A percentile compares a stretch with the other conserved stretches of the same genome.
Evolutionary conservation across 2,797 vertebrate genomes (phyloP).

Genomic region (Malurus splendens): DNA sequence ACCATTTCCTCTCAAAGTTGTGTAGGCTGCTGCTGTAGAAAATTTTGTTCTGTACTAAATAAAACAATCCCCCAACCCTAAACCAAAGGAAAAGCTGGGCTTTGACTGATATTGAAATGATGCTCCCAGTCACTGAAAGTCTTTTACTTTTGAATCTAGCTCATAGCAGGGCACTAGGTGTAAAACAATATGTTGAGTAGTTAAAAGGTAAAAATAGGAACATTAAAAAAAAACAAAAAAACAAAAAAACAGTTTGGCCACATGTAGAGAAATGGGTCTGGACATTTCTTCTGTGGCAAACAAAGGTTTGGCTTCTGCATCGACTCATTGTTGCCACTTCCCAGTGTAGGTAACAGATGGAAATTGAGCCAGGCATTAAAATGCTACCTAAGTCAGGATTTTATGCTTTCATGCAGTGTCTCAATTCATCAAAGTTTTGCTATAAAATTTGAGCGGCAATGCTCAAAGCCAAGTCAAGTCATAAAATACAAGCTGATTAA

Average conservation of each 20-base stretch:
- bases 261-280: not conserved
- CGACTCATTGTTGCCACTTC: not conserved
- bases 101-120: not conserved
- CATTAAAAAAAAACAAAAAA: not conserved
- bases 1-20: not conserved
- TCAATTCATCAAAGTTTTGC: constrained; percentile 74
- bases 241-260: not conserved
- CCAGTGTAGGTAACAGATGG: not conserved
- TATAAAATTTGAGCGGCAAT: constrained; percentile 51
- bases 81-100: not conserved
- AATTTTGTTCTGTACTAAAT: not conserved
- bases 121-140: not conserved
- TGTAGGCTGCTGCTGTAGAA: not conserved
- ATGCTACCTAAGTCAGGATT: constrained; percentile 39
- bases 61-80: accelerated
- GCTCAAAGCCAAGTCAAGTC: constrained; percentile 57
- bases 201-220: not conserved
- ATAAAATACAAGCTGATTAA: constrained; percentile 72
- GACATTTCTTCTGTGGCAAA: not conserved
- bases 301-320: not conserved
- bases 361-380: constrained; percentile 9
- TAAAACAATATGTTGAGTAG: not conserved
- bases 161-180: not conserved
- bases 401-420: constrained; percentile 59
- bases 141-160: not conserved